Percentiles rank a stretch among this genome's conserved stretches.
Conservation (phyloP, 2,888 invertebrate species). For the Sinodicranocentrus sp. region DNA sequence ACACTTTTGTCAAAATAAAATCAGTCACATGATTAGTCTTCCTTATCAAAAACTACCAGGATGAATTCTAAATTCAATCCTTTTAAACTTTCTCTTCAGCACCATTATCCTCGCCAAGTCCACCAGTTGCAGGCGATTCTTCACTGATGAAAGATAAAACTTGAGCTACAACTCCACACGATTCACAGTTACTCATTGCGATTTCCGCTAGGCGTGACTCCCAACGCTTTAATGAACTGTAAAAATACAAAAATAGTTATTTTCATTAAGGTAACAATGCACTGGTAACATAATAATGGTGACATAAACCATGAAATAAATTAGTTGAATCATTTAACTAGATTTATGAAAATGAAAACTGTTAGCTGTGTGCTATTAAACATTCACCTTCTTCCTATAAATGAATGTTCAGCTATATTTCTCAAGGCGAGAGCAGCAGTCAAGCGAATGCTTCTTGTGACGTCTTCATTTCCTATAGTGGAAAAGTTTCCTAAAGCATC, state of each 20-base stretch:
- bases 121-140: neutral
- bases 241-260: neutral
- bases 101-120: constrained; percentile 12
- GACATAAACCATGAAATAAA: neutral
- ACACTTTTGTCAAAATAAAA: neutral
- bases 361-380: neutral
- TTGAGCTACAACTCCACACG: constrained; percentile 18
- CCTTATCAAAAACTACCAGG: neutral
- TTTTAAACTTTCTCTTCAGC: constrained; percentile 5
- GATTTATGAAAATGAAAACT: neutral
- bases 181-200: constrained; percentile 8
- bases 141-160: constrained; percentile 11
- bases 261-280: neutral
- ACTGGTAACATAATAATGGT: neutral
- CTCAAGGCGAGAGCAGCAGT: constrained; percentile 10
- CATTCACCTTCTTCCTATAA: constrained; percentile 10
- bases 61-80: neutral
- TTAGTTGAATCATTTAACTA: neutral
- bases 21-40: neutral
- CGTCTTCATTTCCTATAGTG: neutral
- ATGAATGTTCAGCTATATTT: constrained; percentile 11
- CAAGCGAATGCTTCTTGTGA: neutral
- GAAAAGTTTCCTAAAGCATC: constrained; percentile 80
- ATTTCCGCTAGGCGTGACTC: constrained; percentile 6
- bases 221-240: constrained; percentile 9